Conservation (phyloP, 2,113 vertebrate species). For the Beaufortia kweichowensis region DNA sequence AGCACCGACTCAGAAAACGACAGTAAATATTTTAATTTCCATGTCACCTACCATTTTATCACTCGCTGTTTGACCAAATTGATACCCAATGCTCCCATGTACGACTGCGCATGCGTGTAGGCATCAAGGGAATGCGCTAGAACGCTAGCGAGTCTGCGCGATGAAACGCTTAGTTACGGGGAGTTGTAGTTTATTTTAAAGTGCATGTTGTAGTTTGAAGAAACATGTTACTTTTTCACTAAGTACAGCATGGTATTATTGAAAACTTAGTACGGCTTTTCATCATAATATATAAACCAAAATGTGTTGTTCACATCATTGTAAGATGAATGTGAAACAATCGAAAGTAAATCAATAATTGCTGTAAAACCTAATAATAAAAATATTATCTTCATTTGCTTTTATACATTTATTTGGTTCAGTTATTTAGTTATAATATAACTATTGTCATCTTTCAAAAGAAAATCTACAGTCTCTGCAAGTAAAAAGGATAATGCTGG, state of each 20-base stretch:
- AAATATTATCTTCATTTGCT: not conserved
- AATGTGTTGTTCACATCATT: not conserved
- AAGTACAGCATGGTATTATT: not conserved
- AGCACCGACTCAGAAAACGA: slow-evolving; percentile 40
- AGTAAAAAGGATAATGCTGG: slow-evolving; percentile 2
- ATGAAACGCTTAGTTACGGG: slow-evolving; percentile 11
- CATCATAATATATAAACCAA: not conserved
- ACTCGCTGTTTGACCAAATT: slow-evolving; percentile 79
- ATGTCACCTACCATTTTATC: slow-evolving; percentile 83
- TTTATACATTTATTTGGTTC: not conserved
- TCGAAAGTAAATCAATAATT: not conserved
- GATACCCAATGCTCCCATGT: slow-evolving; percentile 67
- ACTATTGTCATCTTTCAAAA: not conserved
- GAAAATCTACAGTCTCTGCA: slow-evolving; percentile 17
- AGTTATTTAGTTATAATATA: not conserved
- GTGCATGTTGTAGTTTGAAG: not conserved
- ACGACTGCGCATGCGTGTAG: slow-evolving; percentile 76
- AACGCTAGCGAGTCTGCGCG: slow-evolving; percentile 55
- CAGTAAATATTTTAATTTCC: slow-evolving; percentile 67
- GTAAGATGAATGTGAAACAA: not conserved
- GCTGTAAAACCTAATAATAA: not conserved
- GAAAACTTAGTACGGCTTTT: not conserved
- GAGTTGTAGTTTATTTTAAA: slow-evolving; percentile 55
- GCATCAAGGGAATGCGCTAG: slow-evolving; percentile 63
- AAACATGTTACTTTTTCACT: too few species aligned